Evolutionary conservation across 2,888 invertebrate species (phyloP), one percentile per base, ranked within the genome.

Genomic region (Coenonympha arcania): DNA sequence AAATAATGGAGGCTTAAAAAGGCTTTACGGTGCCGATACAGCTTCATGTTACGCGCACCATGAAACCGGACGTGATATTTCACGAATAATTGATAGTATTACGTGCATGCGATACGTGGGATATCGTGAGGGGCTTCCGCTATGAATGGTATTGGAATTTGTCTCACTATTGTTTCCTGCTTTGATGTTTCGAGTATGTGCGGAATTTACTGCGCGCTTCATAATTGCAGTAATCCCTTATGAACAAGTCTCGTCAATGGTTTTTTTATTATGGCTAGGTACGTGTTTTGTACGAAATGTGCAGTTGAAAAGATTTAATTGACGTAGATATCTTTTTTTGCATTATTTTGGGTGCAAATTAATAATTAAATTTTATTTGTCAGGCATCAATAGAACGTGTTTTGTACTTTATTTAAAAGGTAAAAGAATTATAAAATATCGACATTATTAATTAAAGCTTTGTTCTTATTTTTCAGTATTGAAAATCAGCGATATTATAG

Each of bases 1-100:
- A 22, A 50, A 55, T 53, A 54, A 48, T 53, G 40, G 28, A 34
- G 45, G 55, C 47, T 55, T 55, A 50, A 50, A 55, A 53, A 52
- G 50, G 52, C 41, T 52, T 55, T 52, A 31, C 36, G 36, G 26
- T 33, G 24, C 36, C 49, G 44, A 31, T 30, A 41, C 33, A 40
- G 44, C 18, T 44, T 45, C 52, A 30, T 31, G 44, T 53, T 52
- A 47, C n/a, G n/a, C n/a, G n/a, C n/a, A n/a, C 50, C 33, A 24
- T 39, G 24, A 20, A 48, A 49, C 46, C 43, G 55, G 52, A 42
- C 47, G 52, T 50, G 43, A 50, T 50, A 45, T 55, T 52, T 55
- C 44, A 45, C 44, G 42, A 48, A 51, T 54, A 48, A 54, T 52
- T 54, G 40, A 50, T 54, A 46, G 33, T 52, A 46, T 48, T 54